Evolutionary conservation across 2,797 vertebrate genomes (phyloP).

Genomic region (Euphonia xanthogaster): DNA sequence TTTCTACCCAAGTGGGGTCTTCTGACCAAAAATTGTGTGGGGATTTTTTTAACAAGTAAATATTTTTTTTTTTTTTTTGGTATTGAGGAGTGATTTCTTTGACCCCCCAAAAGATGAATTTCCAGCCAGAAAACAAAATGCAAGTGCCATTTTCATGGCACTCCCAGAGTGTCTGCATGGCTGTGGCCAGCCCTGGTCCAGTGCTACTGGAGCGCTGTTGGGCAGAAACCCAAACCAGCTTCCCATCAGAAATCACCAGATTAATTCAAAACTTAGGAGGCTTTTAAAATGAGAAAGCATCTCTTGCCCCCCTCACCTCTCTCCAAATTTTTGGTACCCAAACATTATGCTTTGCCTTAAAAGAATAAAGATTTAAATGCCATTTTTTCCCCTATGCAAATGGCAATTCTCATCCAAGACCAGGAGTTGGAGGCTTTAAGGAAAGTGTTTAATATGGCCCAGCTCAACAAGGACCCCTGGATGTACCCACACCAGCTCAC

Average conservation of each 20-base stretch:
- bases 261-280: background rate
- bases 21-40: background rate
- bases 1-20: background rate
- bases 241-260: background rate
- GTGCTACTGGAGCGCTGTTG: background rate
- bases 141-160: background rate
- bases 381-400: background rate
- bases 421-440: background rate
- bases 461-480: background rate
- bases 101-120: background rate
- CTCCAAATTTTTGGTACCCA: background rate
- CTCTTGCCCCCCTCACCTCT: background rate
- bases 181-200: background rate
- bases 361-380: background rate
- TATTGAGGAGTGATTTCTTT: background rate
- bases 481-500: accelerated
- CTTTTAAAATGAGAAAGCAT: background rate
- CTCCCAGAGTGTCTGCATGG: background rate
- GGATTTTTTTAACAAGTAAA: background rate
- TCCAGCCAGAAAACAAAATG: background rate
- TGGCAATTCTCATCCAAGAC: background rate
- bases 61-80: background rate
- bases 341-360: background rate
- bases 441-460: background rate
- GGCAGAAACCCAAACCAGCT: background rate